Evolutionary conservation across 2,888 invertebrate genomes (phyloP).

Genomic region (Eupithecia abbreviata): DNA sequence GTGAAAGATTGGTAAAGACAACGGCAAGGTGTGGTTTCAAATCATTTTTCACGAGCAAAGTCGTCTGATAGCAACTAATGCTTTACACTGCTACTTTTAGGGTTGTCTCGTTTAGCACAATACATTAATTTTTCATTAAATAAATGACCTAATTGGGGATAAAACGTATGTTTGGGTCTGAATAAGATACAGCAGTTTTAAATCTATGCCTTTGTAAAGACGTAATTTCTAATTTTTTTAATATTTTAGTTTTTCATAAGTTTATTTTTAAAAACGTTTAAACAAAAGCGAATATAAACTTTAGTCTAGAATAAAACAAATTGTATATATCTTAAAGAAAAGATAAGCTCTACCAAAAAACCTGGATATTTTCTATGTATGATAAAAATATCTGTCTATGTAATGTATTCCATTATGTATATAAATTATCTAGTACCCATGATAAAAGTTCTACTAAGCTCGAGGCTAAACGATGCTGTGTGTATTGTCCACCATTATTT

Average conservation of each 20-base stretch:
- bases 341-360: not conserved
- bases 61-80: constrained; percentile 79
- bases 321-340: not conserved
- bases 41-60: constrained; percentile 80
- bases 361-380: no score
- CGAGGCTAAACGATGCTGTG: no score
- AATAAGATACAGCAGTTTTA: not conserved
- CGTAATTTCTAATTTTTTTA: not conserved
- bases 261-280: not conserved
- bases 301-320: not conserved
- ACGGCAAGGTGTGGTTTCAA: constrained; percentile 77
- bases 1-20: constrained; percentile 73
- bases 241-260: not conserved
- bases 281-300: not conserved
- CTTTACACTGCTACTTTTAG: constrained; percentile 57
- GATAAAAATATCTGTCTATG: no score
- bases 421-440: no score
- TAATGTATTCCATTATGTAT: no score
- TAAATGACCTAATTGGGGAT: not conserved
- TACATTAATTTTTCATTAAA: not conserved
- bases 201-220: not conserved
- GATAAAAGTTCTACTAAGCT: no score
- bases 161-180: not conserved
- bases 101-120: constrained; percentile 33
- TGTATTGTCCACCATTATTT: no score